A percentile compares a stretch with the other conserved stretches of the same genome.
Conservation (phyloP, 2,797 vertebrate species). For the Sylvia borin region DNA sequence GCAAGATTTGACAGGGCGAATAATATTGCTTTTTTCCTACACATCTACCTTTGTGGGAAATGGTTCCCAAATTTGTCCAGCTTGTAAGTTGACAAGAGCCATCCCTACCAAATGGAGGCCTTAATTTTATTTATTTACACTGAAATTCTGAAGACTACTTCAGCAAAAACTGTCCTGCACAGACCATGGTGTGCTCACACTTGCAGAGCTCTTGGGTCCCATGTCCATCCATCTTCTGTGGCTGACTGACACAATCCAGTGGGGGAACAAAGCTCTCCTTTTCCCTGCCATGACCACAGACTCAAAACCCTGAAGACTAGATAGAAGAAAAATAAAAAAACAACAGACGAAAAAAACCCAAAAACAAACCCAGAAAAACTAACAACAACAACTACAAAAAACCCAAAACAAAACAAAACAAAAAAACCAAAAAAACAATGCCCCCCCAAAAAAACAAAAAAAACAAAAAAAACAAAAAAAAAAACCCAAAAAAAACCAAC, state of each 20-base stretch:
- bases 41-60: not conserved
- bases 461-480: not conserved
- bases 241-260: not conserved
- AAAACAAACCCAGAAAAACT: too few relatives aligned
- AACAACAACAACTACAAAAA: too few relatives aligned
- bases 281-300: not conserved
- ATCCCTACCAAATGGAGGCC: not conserved
- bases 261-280: not conserved
- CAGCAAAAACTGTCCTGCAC: not conserved
- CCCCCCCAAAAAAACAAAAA: too few relatives aligned
- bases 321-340: not conserved
- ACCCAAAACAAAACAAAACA: too few relatives aligned
- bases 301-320: not conserved
- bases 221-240: not conserved
- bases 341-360: fast-evolving
- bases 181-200: fast-evolving
- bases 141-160: not conserved
- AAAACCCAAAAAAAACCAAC: too few relatives aligned
- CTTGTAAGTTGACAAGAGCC: not conserved
- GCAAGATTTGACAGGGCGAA: not conserved
- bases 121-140: not conserved
- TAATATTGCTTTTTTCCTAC: not conserved
- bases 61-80: not conserved
- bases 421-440: too few relatives aligned
- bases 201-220: not conserved